phyloP scores from a whole-genome alignment of 2,113 vertebrate genomes.

The Neolamprologus caudopunctatus region DNA sequence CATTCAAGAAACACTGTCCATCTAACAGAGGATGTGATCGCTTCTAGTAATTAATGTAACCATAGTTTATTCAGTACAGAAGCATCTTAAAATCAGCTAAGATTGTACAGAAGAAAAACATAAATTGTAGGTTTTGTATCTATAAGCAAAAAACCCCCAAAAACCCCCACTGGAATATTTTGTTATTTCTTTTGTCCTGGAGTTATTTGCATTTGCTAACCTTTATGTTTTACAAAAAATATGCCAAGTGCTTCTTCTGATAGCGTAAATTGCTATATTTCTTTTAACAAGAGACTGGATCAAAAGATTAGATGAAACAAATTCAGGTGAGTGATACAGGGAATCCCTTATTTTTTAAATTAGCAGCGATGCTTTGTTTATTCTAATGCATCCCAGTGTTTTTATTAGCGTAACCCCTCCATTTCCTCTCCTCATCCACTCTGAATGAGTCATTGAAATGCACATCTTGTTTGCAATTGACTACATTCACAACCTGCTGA shows the following conservation, averaged over 20 bases:
- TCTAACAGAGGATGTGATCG: not conserved
- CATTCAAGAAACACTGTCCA: not conserved
- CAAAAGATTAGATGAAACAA: slow-evolving; percentile 7
- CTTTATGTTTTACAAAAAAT: not conserved
- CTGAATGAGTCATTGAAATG: slow-evolving; percentile 73
- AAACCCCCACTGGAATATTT: not conserved
- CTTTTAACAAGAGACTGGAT: slow-evolving; percentile 4
- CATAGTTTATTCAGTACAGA: not conserved
- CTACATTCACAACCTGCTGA: slow-evolving; percentile 63
- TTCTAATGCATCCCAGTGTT: slow-evolving; percentile 24
- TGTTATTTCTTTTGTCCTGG: not conserved
- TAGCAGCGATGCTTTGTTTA: slow-evolving; percentile 13
- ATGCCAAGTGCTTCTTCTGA: not conserved
- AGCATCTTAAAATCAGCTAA: not conserved
- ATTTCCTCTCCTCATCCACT: slow-evolving; percentile 39
- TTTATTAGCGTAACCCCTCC: slow-evolving; percentile 54
- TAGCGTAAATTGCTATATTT: not conserved
- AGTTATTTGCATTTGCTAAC: not conserved
- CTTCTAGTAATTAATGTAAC: not conserved
- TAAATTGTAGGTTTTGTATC: not conserved
- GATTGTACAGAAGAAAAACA: not conserved
- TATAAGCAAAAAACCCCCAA: not conserved
- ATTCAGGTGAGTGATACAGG: not conserved
- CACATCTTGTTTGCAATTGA: slow-evolving; percentile 69
- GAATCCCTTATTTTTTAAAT: slow-evolving; percentile 30